Evolutionary conservation across 2,888 invertebrate genomes (phyloP), one percentile per base, ranked within the genome.

Genomic region (Petrolisthes cinctipes): DNA sequence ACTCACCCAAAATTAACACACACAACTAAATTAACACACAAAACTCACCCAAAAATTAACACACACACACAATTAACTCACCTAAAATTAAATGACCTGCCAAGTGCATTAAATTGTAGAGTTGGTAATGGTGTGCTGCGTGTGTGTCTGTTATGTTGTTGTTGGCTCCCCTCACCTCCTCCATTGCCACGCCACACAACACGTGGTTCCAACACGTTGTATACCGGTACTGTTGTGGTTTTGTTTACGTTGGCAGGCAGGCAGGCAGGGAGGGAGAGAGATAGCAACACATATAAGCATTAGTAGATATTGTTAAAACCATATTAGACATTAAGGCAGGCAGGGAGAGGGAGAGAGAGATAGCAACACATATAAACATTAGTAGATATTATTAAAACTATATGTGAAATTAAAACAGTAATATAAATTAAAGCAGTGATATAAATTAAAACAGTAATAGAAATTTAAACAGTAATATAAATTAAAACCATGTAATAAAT

Each of bases 1-100:
- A 14, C 82, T 82, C 20, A 86, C 86, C 54, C 83, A 37, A 86
- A 86, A 68, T 83, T 83, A n/a, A 86, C 73, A 73, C 73, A 61
- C 61, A 61, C 61, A 61, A 0, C 37, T 1, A 37, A 37, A 37
- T 37, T 37, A 37, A 37, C 37, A 37, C 37, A 37, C 37, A 37
- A 0, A 37, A 37, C 2, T 37, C 37, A 37, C 37, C 37, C 37
- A 37, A 37, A 37, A 37, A 37, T 37, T 37, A 37, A 75, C 51
- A 53, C 17, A 79, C 51, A 53, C 7, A 79, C 53, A 79, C 14
- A 53, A 2, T 78, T n/a, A 76, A 14, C 82, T 82, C 20, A 86
- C 86, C 54, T 86, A 37, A 86, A 86, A 68, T 83, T 83, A n/a
- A 86, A 86, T 17, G 76, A 53, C 4, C 61, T 76, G 0, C 86